A percentile compares a stretch with the other conserved stretches of the same genome.
Evolutionary conservation across 2,888 invertebrate genomes (phyloP).

Genomic region (Chrysolina oricalcia): DNA sequence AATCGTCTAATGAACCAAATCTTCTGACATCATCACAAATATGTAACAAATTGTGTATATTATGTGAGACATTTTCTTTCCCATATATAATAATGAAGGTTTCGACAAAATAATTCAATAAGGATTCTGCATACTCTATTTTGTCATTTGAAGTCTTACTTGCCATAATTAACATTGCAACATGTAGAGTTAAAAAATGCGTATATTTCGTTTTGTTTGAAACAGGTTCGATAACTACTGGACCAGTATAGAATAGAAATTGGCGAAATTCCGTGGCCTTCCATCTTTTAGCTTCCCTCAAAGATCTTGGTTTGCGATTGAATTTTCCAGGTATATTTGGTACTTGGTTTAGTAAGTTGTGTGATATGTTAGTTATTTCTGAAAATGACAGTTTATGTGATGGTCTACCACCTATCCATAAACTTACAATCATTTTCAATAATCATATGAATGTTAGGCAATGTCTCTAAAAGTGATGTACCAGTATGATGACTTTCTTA

Average conservation of each 20-base stretch:
- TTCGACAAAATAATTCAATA: slow-evolving; percentile 24
- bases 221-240: slow-evolving; percentile 20
- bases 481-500: slow-evolving; percentile 51
- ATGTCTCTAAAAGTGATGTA: slow-evolving; percentile 47
- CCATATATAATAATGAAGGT: slow-evolving; percentile 10
- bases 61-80: background rate
- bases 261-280: slow-evolving; percentile 34
- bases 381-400: slow-evolving; percentile 21
- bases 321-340: slow-evolving; percentile 24
- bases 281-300: slow-evolving; percentile 25
- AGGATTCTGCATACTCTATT: slow-evolving; percentile 20
- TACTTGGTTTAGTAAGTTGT: slow-evolving; percentile 7
- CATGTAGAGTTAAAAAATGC: slow-evolving; percentile 21
- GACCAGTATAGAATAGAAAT: slow-evolving; percentile 33
- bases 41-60: slow-evolving; percentile 27
- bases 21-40: slow-evolving; percentile 30
- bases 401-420: slow-evolving; percentile 31
- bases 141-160: background rate
- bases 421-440: slow-evolving; percentile 46
- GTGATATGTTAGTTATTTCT: slow-evolving; percentile 18
- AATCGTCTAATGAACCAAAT: slow-evolving; percentile 20
- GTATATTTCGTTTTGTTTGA: slow-evolving; percentile 4
- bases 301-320: slow-evolving; percentile 28
- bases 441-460: slow-evolving; percentile 56
- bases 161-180: slow-evolving; percentile 14